Percentiles rank a stretch among this genome's conserved stretches.
phyloP scores from a whole-genome alignment of 2,888 invertebrate genomes.

The Eristalis pertinax region DNA sequence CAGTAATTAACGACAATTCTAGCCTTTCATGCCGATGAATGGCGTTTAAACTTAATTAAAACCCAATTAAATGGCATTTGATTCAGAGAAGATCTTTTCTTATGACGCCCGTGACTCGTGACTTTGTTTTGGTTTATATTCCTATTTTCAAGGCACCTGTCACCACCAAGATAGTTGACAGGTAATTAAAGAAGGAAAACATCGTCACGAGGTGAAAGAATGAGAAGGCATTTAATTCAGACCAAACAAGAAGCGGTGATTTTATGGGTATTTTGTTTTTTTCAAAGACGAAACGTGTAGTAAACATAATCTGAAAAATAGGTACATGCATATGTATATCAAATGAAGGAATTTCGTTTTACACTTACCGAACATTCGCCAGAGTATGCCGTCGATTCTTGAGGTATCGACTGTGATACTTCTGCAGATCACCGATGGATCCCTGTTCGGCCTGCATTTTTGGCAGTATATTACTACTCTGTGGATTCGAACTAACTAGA shows the following conservation, averaged over 20 bases:
- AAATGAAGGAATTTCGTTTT: neutral
- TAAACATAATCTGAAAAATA: neutral
- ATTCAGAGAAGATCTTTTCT: neutral
- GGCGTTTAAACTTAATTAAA: neutral
- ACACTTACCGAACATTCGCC: constrained; percentile 95
- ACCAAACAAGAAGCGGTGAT: neutral
- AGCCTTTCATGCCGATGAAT: neutral
- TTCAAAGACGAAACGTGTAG: no score
- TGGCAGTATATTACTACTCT: constrained; percentile 81
- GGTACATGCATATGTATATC: neutral
- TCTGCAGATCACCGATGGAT: constrained; percentile 93
- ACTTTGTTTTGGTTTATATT: neutral
- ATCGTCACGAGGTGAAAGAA: neutral
- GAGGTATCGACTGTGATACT: constrained; percentile 92
- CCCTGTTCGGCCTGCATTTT: constrained; percentile 97
- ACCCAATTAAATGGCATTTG: neutral
- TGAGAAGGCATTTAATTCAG: neutral
- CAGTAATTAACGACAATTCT: neutral
- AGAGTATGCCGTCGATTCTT: constrained; percentile 93
- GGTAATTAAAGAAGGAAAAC: neutral
- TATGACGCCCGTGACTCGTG: neutral
- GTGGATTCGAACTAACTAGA: constrained; percentile 74
- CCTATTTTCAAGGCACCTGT: neutral
- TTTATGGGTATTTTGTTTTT: no score
- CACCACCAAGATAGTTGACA: neutral